These are phyloP conservation scores for Drosophila triauraria DNA, from an alignment of 1,140 invertebrate genomes.

Conservation along the genomic window DNA sequence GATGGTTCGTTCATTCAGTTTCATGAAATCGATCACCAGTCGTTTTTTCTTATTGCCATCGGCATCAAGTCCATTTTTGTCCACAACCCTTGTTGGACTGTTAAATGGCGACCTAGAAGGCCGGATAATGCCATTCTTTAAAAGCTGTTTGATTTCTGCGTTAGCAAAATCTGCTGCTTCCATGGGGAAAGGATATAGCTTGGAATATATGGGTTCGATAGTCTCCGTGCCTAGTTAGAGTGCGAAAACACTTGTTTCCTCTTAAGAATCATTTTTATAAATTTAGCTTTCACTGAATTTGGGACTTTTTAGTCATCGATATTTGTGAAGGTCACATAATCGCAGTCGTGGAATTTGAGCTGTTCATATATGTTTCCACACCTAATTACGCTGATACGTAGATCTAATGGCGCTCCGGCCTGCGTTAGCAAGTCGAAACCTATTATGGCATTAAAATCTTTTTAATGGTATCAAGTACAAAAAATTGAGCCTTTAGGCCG, in stretches of 20 bases:
- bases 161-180: constrained; percentile 3
- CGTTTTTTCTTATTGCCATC: constrained; percentile 60
- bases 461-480: no score
- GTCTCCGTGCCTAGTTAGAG: neutral
- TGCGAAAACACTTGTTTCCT: constrained; percentile 5
- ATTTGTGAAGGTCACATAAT: constrained; percentile 6
- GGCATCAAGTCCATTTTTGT: constrained; percentile 49
- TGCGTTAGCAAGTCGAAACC: no score
- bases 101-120: constrained; percentile 48
- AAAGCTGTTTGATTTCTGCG: constrained; percentile 6
- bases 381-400: constrained; percentile 3
- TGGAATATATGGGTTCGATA: constrained; percentile 11
- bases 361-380: constrained; percentile 7
- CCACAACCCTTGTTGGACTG: constrained; percentile 54
- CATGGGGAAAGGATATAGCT: constrained; percentile 5
- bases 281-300: constrained; percentile 3
- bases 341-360: neutral
- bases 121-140: constrained; percentile 23
- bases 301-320: constrained; percentile 2
- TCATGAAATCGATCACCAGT: constrained; percentile 79
- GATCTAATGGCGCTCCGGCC: neutral
- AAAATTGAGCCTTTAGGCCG: no score
- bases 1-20: constrained; percentile 75
- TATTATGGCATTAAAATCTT: no score
- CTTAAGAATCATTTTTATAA: neutral